Evolutionary conservation across 2,888 invertebrate genomes (phyloP).

Genomic region (Epinotia nisella): DNA sequence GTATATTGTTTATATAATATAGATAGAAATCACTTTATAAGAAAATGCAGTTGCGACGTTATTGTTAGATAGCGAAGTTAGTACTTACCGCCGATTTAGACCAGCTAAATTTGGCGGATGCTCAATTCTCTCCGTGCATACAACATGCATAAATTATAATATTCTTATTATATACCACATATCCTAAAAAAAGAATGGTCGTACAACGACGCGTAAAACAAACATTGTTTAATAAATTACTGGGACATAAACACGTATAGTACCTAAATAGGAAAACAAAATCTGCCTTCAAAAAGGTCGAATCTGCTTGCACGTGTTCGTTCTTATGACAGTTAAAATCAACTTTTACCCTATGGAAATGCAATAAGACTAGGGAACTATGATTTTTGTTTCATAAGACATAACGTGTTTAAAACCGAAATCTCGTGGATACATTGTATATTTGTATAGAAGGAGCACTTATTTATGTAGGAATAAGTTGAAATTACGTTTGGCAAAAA

Average conservation of each 20-base stretch:
- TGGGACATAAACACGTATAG: constrained; percentile 31
- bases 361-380: constrained; percentile 48
- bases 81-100: constrained; percentile 33
- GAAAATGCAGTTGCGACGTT: neutral
- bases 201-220: constrained; percentile 32
- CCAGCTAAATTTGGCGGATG: constrained; percentile 45
- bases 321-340: neutral
- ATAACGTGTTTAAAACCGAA: neutral
- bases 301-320: too few relatives aligned
- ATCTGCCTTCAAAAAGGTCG: neutral
- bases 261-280: constrained; percentile 30
- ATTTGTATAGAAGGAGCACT: neutral
- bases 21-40: neutral
- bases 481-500: neutral
- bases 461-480: neutral
- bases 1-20: constrained; percentile 1
- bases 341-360: constrained; percentile 41
- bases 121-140: constrained; percentile 44
- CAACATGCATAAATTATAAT: constrained; percentile 47
- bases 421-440: neutral
- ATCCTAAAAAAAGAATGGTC: constrained; percentile 46
- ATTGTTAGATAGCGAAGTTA: neutral
- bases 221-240: constrained; percentile 43
- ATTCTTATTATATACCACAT: constrained; percentile 49
- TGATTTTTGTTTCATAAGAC: constrained; percentile 20